Percentiles rank a stretch among this genome's conserved stretches.
Evolutionary conservation across 2,888 invertebrate species (phyloP).

Genomic region (Nowickia ferox): DNA sequence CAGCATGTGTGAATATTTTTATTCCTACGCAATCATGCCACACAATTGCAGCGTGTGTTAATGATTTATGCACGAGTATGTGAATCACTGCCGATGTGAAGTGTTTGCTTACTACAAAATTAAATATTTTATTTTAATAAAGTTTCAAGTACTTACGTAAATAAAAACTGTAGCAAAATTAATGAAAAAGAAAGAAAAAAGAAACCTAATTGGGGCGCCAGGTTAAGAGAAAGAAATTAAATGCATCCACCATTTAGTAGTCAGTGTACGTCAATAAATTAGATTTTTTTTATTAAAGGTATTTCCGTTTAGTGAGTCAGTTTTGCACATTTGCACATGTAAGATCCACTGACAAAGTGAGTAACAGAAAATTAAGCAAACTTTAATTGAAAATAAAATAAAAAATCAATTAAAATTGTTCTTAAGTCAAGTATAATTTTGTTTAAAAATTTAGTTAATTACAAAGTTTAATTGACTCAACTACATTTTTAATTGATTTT

Average conservation of each 20-base stretch:
- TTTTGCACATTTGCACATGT: not conserved
- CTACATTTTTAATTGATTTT: no score
- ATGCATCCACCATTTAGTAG: not conserved
- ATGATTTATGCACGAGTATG: conserved; percentile 26
- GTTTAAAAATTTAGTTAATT: no score
- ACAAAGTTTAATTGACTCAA: no score
- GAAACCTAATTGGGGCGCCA: conserved; percentile 19
- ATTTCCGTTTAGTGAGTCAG: conserved; percentile 34
- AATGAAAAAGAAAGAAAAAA: not conserved
- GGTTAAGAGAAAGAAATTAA: not conserved
- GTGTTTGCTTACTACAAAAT: conserved; percentile 30
- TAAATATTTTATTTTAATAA: conserved; percentile 32
- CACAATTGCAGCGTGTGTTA: conserved; percentile 43
- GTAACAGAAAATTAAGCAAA: no score
- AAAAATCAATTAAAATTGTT: no score
- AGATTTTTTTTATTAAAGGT: not conserved
- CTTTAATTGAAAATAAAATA: no score
- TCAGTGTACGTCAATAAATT: not conserved
- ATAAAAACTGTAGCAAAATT: not conserved
- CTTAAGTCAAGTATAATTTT: no score
- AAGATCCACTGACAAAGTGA: no score
- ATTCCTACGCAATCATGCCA: conserved; percentile 27
- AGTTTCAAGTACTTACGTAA: conserved; percentile 28
- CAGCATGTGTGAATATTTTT: conserved; percentile 28
- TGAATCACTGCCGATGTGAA: conserved; percentile 56